These are phyloP conservation scores for Watersipora subatra DNA, from an alignment of 1,140 invertebrate species.

Conservation along the genomic window DNA sequence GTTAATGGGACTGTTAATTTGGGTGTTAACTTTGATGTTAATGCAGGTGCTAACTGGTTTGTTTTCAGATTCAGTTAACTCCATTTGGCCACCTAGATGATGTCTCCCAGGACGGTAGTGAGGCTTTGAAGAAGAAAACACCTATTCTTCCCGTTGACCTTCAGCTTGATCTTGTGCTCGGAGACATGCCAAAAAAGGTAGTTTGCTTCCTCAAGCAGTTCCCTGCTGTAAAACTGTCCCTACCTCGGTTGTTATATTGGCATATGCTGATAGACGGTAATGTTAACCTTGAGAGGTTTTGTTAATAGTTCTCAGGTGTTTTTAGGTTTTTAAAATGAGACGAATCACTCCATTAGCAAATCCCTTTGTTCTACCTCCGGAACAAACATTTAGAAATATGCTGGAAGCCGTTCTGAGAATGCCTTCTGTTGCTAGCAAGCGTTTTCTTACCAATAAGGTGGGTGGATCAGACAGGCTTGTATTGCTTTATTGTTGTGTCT, in stretches of 20 bases:
- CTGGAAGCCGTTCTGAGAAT: slow-evolving; percentile 69
- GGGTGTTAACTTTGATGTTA: no score
- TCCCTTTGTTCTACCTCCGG: slow-evolving; percentile 19
- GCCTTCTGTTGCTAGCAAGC: slow-evolving; percentile 81
- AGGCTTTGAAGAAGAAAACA: slow-evolving; percentile 1
- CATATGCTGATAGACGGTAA: not conserved
- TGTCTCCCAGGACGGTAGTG: not conserved
- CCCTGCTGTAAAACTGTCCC: not conserved
- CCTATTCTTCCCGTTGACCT: slow-evolving; percentile 59
- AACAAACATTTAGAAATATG: slow-evolving; percentile 47
- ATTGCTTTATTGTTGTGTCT: no score
- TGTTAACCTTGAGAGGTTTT: no score
- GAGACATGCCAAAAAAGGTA: slow-evolving; percentile 68
- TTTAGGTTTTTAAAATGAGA: slow-evolving; percentile 43
- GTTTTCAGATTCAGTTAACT: not conserved
- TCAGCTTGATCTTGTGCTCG: slow-evolving; percentile 74
- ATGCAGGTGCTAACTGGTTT: no score
- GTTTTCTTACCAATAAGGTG: slow-evolving; percentile 80
- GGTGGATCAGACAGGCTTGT: no score
- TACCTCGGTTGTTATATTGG: not conserved
- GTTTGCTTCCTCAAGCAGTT: not conserved
- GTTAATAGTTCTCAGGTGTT: no score
- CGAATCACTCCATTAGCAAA: slow-evolving; percentile 10
- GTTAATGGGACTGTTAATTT: no score
- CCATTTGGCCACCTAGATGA: not conserved